Evolutionary conservation across 2,888 invertebrate species (phyloP).

Genomic region (Napeogenes sylphis): DNA sequence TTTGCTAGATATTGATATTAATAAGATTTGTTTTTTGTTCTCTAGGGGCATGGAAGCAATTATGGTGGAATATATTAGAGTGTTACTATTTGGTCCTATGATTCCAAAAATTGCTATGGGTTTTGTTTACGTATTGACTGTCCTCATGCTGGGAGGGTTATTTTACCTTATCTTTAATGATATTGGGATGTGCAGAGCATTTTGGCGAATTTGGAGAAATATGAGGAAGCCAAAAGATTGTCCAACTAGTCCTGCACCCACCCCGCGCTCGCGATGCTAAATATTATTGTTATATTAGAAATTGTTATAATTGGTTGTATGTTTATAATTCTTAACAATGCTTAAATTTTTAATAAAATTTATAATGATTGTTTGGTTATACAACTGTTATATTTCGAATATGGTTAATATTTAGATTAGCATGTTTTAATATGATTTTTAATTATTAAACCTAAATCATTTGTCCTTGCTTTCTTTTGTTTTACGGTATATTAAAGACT

Average conservation of each 20-base stretch:
- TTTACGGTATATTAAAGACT: too few relatives aligned
- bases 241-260: neutral
- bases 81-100: slow-evolving; percentile 35
- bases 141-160: slow-evolving; percentile 45
- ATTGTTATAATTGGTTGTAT: too few relatives aligned
- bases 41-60: slow-evolving; percentile 38
- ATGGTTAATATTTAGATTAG: too few relatives aligned
- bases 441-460: too few relatives aligned
- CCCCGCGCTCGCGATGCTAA: too few relatives aligned
- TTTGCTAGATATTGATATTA: neutral
- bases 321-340: too few relatives aligned
- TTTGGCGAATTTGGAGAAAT: slow-evolving; percentile 83
- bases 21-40: neutral
- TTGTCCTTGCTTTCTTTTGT: too few relatives aligned
- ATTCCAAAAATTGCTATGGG: slow-evolving; percentile 83
- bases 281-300: too few relatives aligned
- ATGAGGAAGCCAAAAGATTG: slow-evolving; percentile 48
- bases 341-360: too few relatives aligned
- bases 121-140: slow-evolving; percentile 78
- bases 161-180: slow-evolving; percentile 80
- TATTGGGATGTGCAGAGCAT: slow-evolving; percentile 83
- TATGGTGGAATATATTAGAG: slow-evolving; percentile 38
- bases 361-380: too few relatives aligned
- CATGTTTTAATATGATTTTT: too few relatives aligned
- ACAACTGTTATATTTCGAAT: too few relatives aligned